Evolutionary conservation across 2,888 invertebrate species (phyloP).

Genomic region (Plebejus melissa): DNA sequence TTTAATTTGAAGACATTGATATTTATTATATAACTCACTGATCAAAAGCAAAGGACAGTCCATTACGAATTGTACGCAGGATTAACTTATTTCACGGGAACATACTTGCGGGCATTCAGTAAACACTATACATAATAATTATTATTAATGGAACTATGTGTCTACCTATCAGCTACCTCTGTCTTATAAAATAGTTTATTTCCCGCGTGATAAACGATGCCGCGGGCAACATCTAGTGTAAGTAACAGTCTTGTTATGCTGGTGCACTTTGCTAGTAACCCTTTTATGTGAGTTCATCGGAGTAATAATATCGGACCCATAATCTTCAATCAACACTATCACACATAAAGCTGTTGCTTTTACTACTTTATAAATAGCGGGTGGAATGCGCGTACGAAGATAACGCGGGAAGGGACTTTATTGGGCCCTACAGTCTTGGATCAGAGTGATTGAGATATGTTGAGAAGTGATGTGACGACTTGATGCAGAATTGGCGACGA

Average conservation of each 20-base stretch:
- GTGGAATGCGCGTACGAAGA: conserved; percentile 55
- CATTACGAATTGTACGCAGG: too few relatives aligned
- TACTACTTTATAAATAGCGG: conserved; percentile 63
- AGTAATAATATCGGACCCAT: conserved; percentile 41
- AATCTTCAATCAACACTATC: conserved; percentile 58
- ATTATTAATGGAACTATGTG: too few relatives aligned
- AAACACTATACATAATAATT: too few relatives aligned
- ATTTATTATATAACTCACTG: too few relatives aligned
- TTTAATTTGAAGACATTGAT: too few relatives aligned
- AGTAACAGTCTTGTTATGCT: neutral
- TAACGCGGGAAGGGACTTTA: conserved; percentile 52
- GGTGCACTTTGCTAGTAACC: neutral
- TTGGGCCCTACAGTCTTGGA: conserved; percentile 51
- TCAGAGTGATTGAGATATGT: conserved; percentile 54
- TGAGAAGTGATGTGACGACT: conserved; percentile 41
- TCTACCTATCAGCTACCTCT: too few relatives aligned
- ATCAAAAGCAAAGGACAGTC: too few relatives aligned
- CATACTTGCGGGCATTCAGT: too few relatives aligned
- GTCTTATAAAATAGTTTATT: too few relatives aligned
- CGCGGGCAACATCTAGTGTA: neutral
- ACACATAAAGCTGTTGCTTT: conserved; percentile 56
- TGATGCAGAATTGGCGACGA: conserved; percentile 23
- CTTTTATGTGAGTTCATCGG: conserved; percentile 20
- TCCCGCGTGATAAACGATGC: too few relatives aligned
- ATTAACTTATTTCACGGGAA: too few relatives aligned